Percentiles rank a stretch among this genome's conserved stretches.
Evolutionary conservation across 2,113 vertebrate species (phyloP).

Genomic region (Cercocebus atys): DNA sequence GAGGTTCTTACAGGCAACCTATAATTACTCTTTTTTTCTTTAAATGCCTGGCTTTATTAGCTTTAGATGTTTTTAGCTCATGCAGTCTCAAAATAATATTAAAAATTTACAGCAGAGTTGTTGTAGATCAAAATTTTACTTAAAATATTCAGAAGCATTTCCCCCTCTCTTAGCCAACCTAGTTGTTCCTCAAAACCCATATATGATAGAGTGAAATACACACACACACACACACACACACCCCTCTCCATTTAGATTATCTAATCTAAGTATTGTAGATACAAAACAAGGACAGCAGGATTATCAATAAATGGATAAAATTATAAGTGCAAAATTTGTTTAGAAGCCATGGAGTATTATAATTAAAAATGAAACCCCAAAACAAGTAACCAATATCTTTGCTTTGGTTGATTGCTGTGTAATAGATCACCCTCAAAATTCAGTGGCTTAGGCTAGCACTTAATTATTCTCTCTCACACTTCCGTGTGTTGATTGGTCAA

Average conservation of each 20-base stretch:
- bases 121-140: constrained; percentile 21
- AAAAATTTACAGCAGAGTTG: neutral
- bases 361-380: neutral
- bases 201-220: neutral
- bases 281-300: constrained; percentile 13
- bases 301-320: constrained; percentile 8
- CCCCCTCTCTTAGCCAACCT: neutral
- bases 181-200: neutral
- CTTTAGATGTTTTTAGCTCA: neutral
- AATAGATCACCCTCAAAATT: neutral
- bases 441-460: neutral
- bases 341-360: neutral
- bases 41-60: constrained; percentile 5
- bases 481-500: neutral
- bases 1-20: no score
- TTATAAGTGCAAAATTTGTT: neutral
- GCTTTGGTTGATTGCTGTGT: neutral
- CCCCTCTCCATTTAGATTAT: neutral
- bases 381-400: neutral
- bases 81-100: neutral
- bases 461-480: neutral
- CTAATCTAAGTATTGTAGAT: neutral
- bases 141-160: constrained; percentile 26
- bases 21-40: neutral
- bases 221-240: neutral